phyloP scores from a whole-genome alignment of 2,113 vertebrate genomes.

The Cyphotilapia sp. region DNA sequence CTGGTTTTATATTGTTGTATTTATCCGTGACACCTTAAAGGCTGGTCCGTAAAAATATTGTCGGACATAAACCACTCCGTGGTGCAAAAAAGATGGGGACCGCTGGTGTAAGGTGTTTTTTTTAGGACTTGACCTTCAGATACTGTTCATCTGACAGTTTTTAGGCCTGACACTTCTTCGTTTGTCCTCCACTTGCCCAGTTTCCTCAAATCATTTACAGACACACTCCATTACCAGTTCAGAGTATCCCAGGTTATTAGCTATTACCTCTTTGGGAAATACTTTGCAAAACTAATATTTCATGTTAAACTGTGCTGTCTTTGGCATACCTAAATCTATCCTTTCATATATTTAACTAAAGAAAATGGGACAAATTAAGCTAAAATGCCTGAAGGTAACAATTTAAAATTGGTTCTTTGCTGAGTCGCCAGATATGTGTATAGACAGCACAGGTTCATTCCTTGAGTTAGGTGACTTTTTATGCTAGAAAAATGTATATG shows the following conservation, averaged over 20 bases:
- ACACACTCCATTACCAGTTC: neutral
- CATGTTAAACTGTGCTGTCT: neutral
- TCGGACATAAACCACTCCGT: neutral
- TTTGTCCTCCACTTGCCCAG: neutral
- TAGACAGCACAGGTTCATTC: neutral
- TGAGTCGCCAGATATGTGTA: neutral
- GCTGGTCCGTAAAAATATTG: neutral
- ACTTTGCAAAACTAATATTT: neutral
- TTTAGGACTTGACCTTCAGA: neutral
- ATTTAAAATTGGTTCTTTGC: neutral
- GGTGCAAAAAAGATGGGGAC: neutral
- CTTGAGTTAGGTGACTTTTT: neutral
- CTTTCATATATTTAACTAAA: neutral
- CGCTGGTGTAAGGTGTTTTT: neutral
- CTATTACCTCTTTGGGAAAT: neutral
- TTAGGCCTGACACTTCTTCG: neutral
- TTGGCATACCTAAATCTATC: neutral
- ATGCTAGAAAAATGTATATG: neutral
- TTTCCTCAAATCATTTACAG: neutral
- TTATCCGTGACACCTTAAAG: too few species aligned
- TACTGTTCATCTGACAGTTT: neutral
- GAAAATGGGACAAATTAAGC: neutral
- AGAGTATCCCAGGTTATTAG: neutral
- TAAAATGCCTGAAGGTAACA: neutral
- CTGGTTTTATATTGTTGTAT: neutral